Evolutionary conservation across 2,888 invertebrate species (phyloP).

Genomic region (Fragum sueziense): DNA sequence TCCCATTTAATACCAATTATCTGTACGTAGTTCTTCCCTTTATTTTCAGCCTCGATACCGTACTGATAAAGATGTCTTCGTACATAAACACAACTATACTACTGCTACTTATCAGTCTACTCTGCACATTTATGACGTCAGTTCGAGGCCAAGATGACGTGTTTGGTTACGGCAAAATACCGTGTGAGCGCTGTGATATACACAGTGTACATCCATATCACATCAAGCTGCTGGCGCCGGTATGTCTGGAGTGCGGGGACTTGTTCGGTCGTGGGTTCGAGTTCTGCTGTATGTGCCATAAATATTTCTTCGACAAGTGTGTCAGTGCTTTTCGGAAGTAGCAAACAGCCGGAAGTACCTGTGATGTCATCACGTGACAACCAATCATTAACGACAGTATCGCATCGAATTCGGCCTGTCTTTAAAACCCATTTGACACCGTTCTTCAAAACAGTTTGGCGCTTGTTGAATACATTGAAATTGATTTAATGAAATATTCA

Average conservation of each 20-base stretch:
- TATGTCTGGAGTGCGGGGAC: slow-evolving; percentile 55
- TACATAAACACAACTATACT: not conserved
- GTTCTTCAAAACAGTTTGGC: too few species aligned
- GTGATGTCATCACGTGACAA: not conserved
- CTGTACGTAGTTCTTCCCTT: too few species aligned
- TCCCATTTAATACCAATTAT: too few species aligned
- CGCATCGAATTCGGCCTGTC: too few species aligned
- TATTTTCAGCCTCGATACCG: too few species aligned
- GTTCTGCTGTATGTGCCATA: slow-evolving; percentile 57
- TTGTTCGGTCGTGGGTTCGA: slow-evolving; percentile 54
- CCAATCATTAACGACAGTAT: too few species aligned
- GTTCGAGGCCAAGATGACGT: not conserved
- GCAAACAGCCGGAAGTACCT: not conserved
- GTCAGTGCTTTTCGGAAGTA: slow-evolving; percentile 23
- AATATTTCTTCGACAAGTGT: slow-evolving; percentile 43
- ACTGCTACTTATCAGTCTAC: too few species aligned
- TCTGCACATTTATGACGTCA: not conserved
- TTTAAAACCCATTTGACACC: too few species aligned
- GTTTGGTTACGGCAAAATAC: slow-evolving; percentile 17
- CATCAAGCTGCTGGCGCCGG: slow-evolving; percentile 43
- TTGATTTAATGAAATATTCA: too few species aligned
- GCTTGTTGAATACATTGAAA: too few species aligned
- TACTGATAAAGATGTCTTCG: slow-evolving; percentile 2
- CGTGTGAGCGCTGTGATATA: slow-evolving; percentile 52
- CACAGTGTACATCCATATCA: slow-evolving; percentile 41